Conservation (phyloP, 2,797 vertebrate species). For the Xenopus petersii region DNA sequence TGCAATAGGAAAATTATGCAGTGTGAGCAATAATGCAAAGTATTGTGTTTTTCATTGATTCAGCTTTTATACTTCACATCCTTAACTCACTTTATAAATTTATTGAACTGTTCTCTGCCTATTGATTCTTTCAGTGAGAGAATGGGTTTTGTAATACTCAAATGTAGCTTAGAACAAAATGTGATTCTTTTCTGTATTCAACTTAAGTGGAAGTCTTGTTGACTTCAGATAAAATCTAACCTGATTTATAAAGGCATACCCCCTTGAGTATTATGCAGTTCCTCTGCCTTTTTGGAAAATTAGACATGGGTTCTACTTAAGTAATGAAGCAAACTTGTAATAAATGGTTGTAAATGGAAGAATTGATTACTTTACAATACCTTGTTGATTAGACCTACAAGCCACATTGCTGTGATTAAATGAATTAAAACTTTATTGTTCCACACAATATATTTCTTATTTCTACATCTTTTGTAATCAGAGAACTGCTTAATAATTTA, state of each 20-base stretch:
- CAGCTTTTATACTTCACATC: slow-evolving; percentile 29
- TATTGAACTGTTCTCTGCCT: slow-evolving; percentile 26
- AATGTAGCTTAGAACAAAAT: not conserved
- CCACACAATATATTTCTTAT: no score
- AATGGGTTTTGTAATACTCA: slow-evolving; percentile 7
- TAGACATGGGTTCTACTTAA: no score
- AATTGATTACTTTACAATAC: no score
- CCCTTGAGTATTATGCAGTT: not conserved
- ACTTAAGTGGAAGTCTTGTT: not conserved
- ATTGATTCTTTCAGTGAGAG: slow-evolving; percentile 33
- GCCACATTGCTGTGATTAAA: no score
- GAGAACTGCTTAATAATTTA: no score
- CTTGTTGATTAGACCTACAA: no score
- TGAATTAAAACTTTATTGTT: no score
- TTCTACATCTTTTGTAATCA: no score
- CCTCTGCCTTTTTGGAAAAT: not conserved
- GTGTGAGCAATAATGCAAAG: slow-evolving; percentile 19
- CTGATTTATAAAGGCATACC: not conserved
- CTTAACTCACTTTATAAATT: slow-evolving; percentile 36
- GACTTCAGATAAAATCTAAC: not conserved
- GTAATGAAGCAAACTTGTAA: no score
- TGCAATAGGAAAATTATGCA: no score
- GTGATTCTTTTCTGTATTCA: not conserved
- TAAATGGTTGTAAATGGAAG: no score
- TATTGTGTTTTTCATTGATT: slow-evolving; percentile 34